These are phyloP conservation scores for Neolamprologus hecqui DNA, from an alignment of 2,113 vertebrate species.

Conservation along the genomic window DNA sequence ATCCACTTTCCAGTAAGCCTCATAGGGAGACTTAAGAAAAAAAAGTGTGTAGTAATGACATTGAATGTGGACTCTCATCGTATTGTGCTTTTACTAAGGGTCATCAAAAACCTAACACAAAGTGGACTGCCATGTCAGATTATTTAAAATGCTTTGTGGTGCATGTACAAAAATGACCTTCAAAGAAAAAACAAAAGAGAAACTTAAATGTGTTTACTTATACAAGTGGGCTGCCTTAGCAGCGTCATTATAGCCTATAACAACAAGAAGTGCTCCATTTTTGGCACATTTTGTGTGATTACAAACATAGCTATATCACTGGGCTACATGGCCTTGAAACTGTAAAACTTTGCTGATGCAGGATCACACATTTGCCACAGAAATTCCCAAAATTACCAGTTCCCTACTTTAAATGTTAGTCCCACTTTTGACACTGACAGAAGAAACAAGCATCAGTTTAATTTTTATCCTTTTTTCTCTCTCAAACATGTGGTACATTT, in stretches of 20 bases:
- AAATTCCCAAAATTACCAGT: neutral
- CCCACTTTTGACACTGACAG: constrained; percentile 36
- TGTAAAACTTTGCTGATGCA: constrained; percentile 20
- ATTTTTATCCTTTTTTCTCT: constrained; percentile 24
- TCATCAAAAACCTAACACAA: constrained; percentile 38
- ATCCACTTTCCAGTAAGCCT: constrained; percentile 32
- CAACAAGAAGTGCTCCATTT: constrained; percentile 59
- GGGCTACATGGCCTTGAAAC: constrained; percentile 2
- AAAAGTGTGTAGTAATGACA: constrained; percentile 16
- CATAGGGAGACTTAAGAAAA: constrained; percentile 16
- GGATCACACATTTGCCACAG: constrained; percentile 22
- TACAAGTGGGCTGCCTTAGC: constrained; percentile 50
- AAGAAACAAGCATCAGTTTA: constrained; percentile 52
- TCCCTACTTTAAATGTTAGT: constrained; percentile 31
- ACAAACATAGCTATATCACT: constrained; percentile 26
- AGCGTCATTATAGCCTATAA: constrained; percentile 52
- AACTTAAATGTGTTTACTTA: constrained; percentile 40
- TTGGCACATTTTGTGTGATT: constrained; percentile 60
- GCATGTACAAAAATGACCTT: constrained; percentile 39
- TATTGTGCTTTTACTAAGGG: constrained; percentile 57
- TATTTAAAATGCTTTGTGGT: constrained; percentile 36
- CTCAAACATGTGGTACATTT: constrained; percentile 38
- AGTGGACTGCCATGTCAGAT: constrained; percentile 9
- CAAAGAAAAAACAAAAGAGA: constrained; percentile 12
- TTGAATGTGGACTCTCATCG: neutral